Percentiles rank a stretch among this genome's conserved stretches.
Conservation (phyloP, 2,113 vertebrate genomes). For the Lepus americanus region DNA sequence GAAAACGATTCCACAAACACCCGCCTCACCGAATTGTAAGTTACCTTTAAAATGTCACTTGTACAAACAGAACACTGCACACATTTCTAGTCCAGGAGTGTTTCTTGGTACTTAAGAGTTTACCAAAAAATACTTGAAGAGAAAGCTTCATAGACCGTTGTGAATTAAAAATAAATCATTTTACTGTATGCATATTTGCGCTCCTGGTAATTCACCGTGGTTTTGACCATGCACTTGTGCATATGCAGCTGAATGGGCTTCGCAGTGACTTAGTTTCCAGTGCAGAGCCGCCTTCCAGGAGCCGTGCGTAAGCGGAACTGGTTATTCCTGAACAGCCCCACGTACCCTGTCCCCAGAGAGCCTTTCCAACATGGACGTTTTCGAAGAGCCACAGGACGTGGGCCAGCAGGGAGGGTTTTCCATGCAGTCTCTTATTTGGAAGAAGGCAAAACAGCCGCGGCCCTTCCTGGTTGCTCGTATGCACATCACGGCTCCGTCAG, state of each 20-base stretch:
- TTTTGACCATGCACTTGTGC: background rate
- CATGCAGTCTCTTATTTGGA: background rate
- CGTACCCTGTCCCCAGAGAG: conserved; percentile 14
- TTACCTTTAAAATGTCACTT: conserved; percentile 51
- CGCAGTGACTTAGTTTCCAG: conserved; percentile 22
- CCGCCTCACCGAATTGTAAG: background rate
- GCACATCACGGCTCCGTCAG: background rate
- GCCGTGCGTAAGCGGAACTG: background rate
- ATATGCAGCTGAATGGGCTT: background rate
- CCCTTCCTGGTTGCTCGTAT: background rate
- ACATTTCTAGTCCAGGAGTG: background rate
- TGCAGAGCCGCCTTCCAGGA: background rate
- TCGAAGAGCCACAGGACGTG: conserved; percentile 5
- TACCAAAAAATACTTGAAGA: conserved; percentile 30
- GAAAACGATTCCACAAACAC: background rate
- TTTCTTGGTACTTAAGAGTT: conserved; percentile 2
- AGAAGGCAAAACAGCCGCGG: background rate
- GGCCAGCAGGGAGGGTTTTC: background rate
- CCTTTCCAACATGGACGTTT: conserved; percentile 47
- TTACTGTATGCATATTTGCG: conserved; percentile 81
- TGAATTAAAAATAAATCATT: conserved; percentile 71
- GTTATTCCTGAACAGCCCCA: conserved; percentile 39
- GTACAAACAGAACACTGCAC: background rate
- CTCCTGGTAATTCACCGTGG: background rate
- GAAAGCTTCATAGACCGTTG: background rate